Conservation (phyloP, 2,797 vertebrate species). For the Coregonus ussuriensis region DNA sequence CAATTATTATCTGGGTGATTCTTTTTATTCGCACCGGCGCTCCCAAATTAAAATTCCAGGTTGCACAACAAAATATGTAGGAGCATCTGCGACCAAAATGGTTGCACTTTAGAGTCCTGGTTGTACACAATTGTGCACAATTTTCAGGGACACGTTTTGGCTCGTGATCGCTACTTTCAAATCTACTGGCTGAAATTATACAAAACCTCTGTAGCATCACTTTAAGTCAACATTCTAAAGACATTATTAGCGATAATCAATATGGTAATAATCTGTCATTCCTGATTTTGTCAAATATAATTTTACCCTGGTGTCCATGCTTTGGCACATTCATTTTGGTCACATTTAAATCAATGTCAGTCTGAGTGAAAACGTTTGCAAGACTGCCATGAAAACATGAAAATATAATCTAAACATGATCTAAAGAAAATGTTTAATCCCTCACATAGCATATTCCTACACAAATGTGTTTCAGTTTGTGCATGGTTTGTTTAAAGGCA, state of each 20-base stretch:
- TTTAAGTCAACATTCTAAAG: neutral
- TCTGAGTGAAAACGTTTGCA: neutral
- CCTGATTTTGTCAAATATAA: neutral
- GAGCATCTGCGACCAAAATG: too few relatives aligned
- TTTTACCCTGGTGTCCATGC: neutral
- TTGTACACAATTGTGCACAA: too few relatives aligned
- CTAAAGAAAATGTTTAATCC: constrained; percentile 19
- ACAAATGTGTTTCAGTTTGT: constrained; percentile 69
- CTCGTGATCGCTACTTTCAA: too few relatives aligned
- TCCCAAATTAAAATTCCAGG: too few relatives aligned
- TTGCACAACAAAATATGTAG: too few relatives aligned
- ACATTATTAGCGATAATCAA: neutral
- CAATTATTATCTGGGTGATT: neutral
- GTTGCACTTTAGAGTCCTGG: too few relatives aligned
- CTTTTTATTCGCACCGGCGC: too few relatives aligned
- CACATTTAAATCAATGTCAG: neutral
- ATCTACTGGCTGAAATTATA: too few relatives aligned
- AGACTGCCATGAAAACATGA: neutral
- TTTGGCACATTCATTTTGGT: neutral
- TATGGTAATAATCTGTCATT: neutral
- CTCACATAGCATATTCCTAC: constrained; percentile 40
- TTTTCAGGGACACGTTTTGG: too few relatives aligned
- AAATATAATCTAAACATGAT: constrained; percentile 1
- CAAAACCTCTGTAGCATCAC: neutral
- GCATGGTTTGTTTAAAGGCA: constrained; percentile 24